A percentile compares a stretch with the other conserved stretches of the same genome.
Conservation (phyloP, 2,888 invertebrate genomes). For the Geophilus truncorum region DNA sequence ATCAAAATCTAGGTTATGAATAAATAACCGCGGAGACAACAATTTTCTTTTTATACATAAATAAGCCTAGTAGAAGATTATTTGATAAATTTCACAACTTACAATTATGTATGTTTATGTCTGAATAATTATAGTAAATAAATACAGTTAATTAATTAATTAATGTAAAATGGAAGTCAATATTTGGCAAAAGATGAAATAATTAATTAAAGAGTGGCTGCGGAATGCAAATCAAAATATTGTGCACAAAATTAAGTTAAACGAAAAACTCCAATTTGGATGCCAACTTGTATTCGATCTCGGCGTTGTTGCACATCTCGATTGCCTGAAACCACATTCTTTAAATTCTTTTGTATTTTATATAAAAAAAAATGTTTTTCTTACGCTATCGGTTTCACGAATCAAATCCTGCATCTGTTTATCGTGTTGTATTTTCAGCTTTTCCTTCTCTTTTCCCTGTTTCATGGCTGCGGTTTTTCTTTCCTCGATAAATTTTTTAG, state of each 20-base stretch:
- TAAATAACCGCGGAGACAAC: neutral
- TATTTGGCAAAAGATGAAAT: constrained; percentile 18
- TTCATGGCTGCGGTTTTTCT: constrained; percentile 80
- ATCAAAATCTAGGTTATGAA: neutral
- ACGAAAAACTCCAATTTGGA: constrained; percentile 86
- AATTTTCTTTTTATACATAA: neutral
- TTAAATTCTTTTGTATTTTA: neutral
- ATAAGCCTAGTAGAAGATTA: constrained; percentile 3
- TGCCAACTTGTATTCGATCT: constrained; percentile 80
- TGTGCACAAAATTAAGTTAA: constrained; percentile 49
- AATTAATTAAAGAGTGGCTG: neutral
- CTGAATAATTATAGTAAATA: neutral
- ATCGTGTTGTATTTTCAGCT: constrained; percentile 83
- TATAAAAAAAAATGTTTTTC: neutral
- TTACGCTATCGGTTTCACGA: constrained; percentile 46
- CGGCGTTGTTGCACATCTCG: constrained; percentile 91
- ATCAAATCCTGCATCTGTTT: constrained; percentile 80
- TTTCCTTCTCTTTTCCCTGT: constrained; percentile 85
- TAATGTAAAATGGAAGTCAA: neutral
- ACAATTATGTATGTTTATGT: neutral
- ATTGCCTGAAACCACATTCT: constrained; percentile 62
- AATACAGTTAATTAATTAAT: constrained; percentile 10
- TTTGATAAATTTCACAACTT: neutral
- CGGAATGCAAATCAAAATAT: neutral
- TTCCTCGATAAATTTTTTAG: constrained; percentile 95